Evolutionary conservation across 1,140 invertebrate genomes (phyloP).

Genomic region (Nebria ingens): DNA sequence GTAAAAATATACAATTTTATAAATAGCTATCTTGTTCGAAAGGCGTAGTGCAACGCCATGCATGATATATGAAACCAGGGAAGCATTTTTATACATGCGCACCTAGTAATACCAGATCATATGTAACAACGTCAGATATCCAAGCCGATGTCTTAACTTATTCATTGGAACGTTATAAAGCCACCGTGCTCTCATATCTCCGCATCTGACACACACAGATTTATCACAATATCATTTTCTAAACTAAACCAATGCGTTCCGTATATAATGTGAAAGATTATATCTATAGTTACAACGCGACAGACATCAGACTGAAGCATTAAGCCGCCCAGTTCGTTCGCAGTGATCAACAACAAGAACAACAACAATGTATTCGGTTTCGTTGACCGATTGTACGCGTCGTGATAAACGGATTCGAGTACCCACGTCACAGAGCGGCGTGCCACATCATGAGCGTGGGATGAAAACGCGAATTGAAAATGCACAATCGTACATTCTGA

Average conservation of each 20-base stretch:
- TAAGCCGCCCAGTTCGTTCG: not conserved
- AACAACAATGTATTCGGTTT: not conserved
- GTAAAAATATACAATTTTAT: no score
- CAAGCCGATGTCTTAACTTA: conserved; percentile 5
- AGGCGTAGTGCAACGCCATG: no score
- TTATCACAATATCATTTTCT: not conserved
- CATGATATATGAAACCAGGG: no score
- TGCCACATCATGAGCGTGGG: not conserved
- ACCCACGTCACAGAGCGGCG: not conserved
- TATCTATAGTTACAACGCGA: not conserved
- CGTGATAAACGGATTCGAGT: not conserved
- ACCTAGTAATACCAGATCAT: no score
- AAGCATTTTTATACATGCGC: no score
- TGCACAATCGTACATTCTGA: not conserved
- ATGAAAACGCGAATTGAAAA: not conserved
- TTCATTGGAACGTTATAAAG: conserved; percentile 1
- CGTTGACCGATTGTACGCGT: not conserved
- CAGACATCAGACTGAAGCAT: conserved; percentile 4
- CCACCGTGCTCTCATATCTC: not conserved
- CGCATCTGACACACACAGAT: not conserved
- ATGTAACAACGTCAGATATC: not conserved
- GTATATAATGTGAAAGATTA: conserved; percentile 10
- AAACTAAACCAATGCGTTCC: not conserved
- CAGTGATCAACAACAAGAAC: not conserved
- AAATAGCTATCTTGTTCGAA: no score